Evolutionary conservation across 2,797 vertebrate genomes (phyloP).

Genomic region (Selene dorsalis): DNA sequence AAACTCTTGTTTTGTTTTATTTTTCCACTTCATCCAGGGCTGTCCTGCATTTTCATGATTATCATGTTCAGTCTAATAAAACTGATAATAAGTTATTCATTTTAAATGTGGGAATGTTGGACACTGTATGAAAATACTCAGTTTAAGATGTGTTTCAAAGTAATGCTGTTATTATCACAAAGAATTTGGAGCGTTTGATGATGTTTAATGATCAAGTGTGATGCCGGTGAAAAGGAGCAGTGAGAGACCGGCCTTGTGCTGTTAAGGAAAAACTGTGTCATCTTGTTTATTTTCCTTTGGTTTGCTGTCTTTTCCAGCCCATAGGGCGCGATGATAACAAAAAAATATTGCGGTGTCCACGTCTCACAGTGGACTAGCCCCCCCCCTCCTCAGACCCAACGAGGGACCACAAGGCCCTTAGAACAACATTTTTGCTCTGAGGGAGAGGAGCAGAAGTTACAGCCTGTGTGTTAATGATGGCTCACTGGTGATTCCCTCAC

Average conservation of each 20-base stretch:
- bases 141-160: background rate
- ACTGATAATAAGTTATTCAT: background rate
- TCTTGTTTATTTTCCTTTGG: conserved; percentile 80
- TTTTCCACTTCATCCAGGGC: background rate
- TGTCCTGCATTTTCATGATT: background rate
- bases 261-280: conserved; percentile 75
- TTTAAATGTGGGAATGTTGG: background rate
- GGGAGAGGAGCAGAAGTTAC: conserved; percentile 65
- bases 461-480: conserved; percentile 72
- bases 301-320: conserved; percentile 76
- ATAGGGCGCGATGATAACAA: conserved; percentile 75
- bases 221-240: conserved; percentile 33
- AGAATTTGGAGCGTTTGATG: background rate
- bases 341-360: conserved; percentile 70
- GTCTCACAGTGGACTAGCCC: conserved; percentile 56
- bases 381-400: conserved; percentile 28
- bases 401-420: conserved; percentile 70
- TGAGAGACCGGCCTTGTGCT: conserved; percentile 35
- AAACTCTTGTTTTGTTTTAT: too few relatives aligned
- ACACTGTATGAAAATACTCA: background rate
- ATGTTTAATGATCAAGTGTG: conserved; percentile 15
- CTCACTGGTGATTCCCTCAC: conserved; percentile 67
- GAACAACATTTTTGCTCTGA: conserved; percentile 70
- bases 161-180: background rate
- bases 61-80: background rate